phyloP scores from a whole-genome alignment of 2,888 invertebrate species.

The Craniophora ligustri region DNA sequence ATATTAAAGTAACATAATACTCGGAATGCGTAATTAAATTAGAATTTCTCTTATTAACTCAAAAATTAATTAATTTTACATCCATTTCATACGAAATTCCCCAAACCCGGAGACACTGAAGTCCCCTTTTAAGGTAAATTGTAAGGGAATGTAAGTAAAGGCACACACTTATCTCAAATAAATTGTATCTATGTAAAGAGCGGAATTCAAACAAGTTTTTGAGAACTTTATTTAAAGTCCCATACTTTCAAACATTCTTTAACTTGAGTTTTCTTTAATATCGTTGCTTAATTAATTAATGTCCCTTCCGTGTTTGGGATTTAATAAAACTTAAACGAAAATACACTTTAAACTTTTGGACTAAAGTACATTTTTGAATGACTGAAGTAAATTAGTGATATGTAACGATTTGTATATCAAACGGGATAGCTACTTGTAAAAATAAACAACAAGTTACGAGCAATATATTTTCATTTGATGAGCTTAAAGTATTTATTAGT shows the following conservation, averaged over 20 bases:
- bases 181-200: conserved; percentile 48
- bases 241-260: conserved; percentile 58
- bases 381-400: not conserved
- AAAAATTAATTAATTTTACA: conserved; percentile 60
- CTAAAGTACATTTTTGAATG: conserved; percentile 10
- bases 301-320: conserved; percentile 31
- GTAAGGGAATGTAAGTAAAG: conserved; percentile 37
- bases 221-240: conserved; percentile 55
- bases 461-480: conserved; percentile 30
- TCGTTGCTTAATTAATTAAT: conserved; percentile 64
- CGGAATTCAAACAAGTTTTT: conserved; percentile 50
- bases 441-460: conserved; percentile 36
- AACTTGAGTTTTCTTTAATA: conserved; percentile 58
- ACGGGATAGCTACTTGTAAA: conserved; percentile 40
- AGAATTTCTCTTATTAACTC: conserved; percentile 18
- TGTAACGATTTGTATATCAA: conserved; percentile 24
- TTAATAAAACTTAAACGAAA: conserved; percentile 1
- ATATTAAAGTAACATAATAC: conserved; percentile 7
- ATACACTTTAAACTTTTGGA: not conserved
- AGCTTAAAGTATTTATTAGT: conserved; percentile 27
- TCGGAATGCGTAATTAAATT: conserved; percentile 15
- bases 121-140: conserved; percentile 42
- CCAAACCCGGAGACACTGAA: conserved; percentile 42
- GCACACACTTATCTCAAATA: conserved; percentile 32
- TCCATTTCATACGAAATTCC: conserved; percentile 54